phyloP scores from a whole-genome alignment of 2,888 invertebrate species.

The Scaptomyza caliginosa region DNA sequence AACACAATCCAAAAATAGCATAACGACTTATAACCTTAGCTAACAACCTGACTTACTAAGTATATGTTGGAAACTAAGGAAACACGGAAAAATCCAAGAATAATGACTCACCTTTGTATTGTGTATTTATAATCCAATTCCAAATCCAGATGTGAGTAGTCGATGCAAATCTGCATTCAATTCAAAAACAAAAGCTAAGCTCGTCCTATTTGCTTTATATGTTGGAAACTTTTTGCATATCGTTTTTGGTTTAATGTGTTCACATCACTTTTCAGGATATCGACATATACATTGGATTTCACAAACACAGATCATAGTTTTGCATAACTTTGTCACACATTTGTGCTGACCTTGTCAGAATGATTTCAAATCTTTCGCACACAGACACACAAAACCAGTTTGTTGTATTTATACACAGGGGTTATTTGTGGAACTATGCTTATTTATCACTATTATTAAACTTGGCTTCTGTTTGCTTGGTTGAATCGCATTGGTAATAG shows the following conservation, averaged over 20 bases:
- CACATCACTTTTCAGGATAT: slow-evolving; percentile 55
- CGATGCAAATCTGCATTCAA: slow-evolving; percentile 17
- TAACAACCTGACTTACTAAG: too few species aligned
- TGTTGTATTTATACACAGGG: slow-evolving; percentile 18
- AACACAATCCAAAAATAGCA: too few species aligned
- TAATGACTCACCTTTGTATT: slow-evolving; percentile 23
- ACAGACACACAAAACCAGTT: not conserved
- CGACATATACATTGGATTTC: slow-evolving; percentile 26
- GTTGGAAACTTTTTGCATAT: slow-evolving; percentile 37
- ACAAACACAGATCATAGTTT: slow-evolving; percentile 20
- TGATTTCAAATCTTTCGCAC: slow-evolving; percentile 30
- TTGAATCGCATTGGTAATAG: slow-evolving; percentile 22
- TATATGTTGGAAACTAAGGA: too few species aligned
- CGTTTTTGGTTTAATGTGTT: slow-evolving; percentile 35
- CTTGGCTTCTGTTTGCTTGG: slow-evolving; percentile 30
- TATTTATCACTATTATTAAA: slow-evolving; percentile 51
- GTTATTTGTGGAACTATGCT: slow-evolving; percentile 11
- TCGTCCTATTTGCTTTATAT: not conserved
- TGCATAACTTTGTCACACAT: slow-evolving; percentile 22
- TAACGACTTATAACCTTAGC: too few species aligned
- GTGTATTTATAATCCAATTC: slow-evolving; percentile 27
- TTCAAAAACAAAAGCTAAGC: slow-evolving; percentile 35
- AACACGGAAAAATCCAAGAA: not conserved
- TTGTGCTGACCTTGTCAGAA: slow-evolving; percentile 1
- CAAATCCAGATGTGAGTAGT: slow-evolving; percentile 1